Base-by-base conservation (phyloP, 2,888 invertebrate genomes). In the Selenia dentaria region DNA sequence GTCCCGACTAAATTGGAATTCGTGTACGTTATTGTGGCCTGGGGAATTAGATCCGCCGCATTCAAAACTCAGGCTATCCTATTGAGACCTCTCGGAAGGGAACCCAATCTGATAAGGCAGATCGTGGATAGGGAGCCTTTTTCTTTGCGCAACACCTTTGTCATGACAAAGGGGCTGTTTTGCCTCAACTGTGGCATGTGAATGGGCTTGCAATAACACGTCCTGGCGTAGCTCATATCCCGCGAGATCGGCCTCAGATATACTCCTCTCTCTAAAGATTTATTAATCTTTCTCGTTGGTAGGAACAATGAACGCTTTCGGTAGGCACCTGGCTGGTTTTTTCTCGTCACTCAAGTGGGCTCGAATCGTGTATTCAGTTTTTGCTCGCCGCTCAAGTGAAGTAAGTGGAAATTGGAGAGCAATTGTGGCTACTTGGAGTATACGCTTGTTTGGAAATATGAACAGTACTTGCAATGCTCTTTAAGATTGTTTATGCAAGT, bases 91-190 rank as follows among this genome's bases (percentile, higher is more conserved):
- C 75, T 83, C 83, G 85, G 85, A 88, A 87, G 88, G 89, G 87
- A 87, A 84, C 86, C 77, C 79, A 77, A 88, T 89, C 89, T 87
- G 89, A 90, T 89, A 90, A 90, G 86, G 83, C 58, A 81, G 87
- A 89, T 89, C 84, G 83, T 75, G 79, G 89, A 90, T 90, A 88
- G 79, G 81, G 81, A 74, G 82, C 85, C 83, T 87, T 89, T 89
- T 89, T 87, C 89, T 88, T 88, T 81, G 74, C 82, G 79, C 87
- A 88, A 89, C 89, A 90, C 89, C 88, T 90, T 90, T 88, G 89
- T 88, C 87, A 88, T 84, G 78, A 90, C 89, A 90, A 90, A 88
- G 74, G 81, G 79, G 73, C 85, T 89, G 87, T 89, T 87, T 85
- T 84, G 85, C 79, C 82, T 84, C 76, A 78, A 77, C 80, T 73